Evolutionary conservation across 2,113 vertebrate species (phyloP).

Genomic region (Hypanus sabinus): DNA sequence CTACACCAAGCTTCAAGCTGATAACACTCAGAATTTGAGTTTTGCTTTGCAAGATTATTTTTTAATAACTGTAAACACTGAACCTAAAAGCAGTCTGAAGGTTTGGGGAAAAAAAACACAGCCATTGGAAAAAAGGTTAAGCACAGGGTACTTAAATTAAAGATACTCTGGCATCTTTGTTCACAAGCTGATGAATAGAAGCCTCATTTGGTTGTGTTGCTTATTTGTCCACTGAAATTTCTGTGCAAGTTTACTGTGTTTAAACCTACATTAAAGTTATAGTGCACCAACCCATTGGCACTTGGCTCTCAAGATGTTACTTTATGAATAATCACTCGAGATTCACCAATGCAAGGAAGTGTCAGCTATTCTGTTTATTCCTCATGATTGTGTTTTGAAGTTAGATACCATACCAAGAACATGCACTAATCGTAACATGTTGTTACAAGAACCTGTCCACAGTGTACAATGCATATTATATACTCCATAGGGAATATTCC

Average conservation of each 20-base stretch:
- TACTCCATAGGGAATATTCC: background rate
- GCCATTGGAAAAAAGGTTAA: background rate
- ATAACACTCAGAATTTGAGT: background rate
- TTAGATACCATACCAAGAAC: conserved; percentile 38
- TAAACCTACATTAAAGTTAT: background rate
- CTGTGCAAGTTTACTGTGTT: background rate
- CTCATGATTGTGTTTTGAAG: conserved; percentile 39
- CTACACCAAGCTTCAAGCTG: background rate
- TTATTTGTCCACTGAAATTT: background rate
- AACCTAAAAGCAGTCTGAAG: too few relatives aligned
- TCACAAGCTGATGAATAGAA: background rate
- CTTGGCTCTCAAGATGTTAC: background rate
- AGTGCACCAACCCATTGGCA: background rate
- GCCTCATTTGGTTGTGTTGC: background rate
- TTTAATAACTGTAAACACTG: background rate
- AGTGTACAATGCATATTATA: background rate
- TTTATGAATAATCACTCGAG: background rate
- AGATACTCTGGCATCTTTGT: background rate
- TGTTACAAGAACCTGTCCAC: background rate
- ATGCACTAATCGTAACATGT: conserved; percentile 38
- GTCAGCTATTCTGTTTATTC: conserved; percentile 22
- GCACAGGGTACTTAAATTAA: background rate
- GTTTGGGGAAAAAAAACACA: background rate
- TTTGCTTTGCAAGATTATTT: background rate
- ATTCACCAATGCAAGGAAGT: background rate